Base-by-base conservation (phyloP, 2,888 invertebrate genomes). In the Noctua comes region DNA sequence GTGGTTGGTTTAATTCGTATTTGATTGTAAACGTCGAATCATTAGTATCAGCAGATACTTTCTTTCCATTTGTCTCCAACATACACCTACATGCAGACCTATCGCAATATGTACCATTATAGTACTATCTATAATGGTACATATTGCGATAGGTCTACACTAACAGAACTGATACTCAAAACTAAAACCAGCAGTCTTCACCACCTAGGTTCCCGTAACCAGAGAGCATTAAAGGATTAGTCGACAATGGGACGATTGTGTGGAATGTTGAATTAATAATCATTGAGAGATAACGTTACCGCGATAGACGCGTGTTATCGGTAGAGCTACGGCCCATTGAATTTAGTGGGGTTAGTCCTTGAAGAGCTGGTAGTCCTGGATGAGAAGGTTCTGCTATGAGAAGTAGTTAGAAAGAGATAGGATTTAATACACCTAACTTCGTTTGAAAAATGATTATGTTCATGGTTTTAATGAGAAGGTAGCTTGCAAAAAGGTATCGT, bases 191-290 rank as follows among this genome's bases (percentile, higher is more conserved):
- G 7, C 66, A 73, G 75, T 73, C 64, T 75, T 74, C 79, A 48
- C 59, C 51, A 27, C 11, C 51, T 16, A n/a, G 54, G 16, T 48
- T 46, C 46, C 68, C 43, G 66, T 76, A 76, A 80, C 76, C 73
- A 65, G 24, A 68, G 5, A 48, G 72, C 36, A 76, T 82, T 79
- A 83, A 72, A 74, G 76, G 85, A 87, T 90, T 80, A 85, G 27
- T 43, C 4, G 79, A 82, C 84, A 90, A 83, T 82, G 79, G 73
- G 27, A 79, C 71, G 69, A 86, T 88, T 80, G 86, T 79, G 84
- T 82, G 78, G 83, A 88, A 89, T 89, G 84, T 83, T 79, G 84
- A 88, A 89, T 89, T 88, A 88, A 89, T 88, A 89, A 88, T 83
- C 69, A 69, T 65, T 43, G 24, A 31, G 62, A 84, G 76, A 85